Evolutionary conservation across 1,140 invertebrate species (phyloP).

Genomic region (Drosophila triauraria): DNA sequence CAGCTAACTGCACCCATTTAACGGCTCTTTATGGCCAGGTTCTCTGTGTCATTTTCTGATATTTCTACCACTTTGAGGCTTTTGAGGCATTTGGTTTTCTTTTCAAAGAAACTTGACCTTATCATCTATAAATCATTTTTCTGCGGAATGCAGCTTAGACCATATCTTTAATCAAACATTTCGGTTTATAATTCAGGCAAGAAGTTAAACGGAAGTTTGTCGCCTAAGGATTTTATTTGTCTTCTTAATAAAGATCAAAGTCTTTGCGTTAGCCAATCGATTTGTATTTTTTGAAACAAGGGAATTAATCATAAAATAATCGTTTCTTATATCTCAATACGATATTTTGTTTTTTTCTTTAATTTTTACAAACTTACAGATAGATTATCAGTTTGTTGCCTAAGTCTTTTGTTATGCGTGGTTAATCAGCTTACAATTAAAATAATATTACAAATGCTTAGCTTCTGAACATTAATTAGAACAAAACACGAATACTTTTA

Average conservation of each 20-base stretch:
- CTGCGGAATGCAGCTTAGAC: not conserved
- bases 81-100: slow-evolving; percentile 5
- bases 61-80: slow-evolving; percentile 1
- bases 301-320: not conserved
- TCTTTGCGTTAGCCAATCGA: not conserved
- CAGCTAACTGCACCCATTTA: slow-evolving; percentile 74
- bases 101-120: not conserved
- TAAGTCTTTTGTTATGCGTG: too few species aligned
- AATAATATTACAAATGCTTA: too few species aligned
- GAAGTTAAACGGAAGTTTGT: slow-evolving; percentile 3
- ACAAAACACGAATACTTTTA: too few species aligned
- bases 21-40: slow-evolving; percentile 62
- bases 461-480: too few species aligned
- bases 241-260: not conserved
- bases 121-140: not conserved
- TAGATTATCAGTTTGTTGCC: too few species aligned
- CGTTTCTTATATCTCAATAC: too few species aligned
- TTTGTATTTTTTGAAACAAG: not conserved
- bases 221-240: slow-evolving; percentile 25
- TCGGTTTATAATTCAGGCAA: not conserved
- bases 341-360: too few species aligned
- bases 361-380: too few species aligned
- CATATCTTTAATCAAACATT: not conserved
- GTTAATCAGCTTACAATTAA: too few species aligned
- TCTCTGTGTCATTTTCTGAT: slow-evolving; percentile 19